A percentile compares a stretch with the other conserved stretches of the same genome.
phyloP scores from a whole-genome alignment of 2,888 invertebrate species.

The Nomada fabriciana region DNA sequence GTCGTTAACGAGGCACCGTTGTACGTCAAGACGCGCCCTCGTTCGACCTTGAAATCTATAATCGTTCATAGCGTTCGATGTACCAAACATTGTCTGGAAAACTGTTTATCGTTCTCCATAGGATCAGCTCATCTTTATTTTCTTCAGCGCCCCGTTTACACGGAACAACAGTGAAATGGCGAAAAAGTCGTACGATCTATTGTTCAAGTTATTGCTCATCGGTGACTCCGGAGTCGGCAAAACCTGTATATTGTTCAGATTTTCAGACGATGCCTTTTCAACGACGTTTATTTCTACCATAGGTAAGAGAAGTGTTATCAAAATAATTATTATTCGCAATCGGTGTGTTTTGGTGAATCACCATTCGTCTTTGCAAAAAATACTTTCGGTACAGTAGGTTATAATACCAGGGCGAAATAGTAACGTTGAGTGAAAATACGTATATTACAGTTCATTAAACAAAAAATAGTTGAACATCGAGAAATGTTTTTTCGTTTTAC shows the following conservation, averaged over 20 bases:
- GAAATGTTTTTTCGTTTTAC: not conserved
- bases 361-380: constrained; percentile 10
- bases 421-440: constrained; percentile 3
- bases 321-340: not conserved
- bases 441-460: not conserved
- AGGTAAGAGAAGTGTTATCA: constrained; percentile 87
- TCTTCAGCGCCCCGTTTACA: constrained; percentile 48
- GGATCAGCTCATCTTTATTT: constrained; percentile 53
- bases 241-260: constrained; percentile 96
- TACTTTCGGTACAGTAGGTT: constrained; percentile 38
- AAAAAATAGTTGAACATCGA: not conserved
- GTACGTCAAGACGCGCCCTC: constrained; percentile 75
- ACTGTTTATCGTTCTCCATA: constrained; percentile 54
- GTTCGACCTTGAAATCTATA: constrained; percentile 74
- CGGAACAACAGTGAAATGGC: constrained; percentile 87
- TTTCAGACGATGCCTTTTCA: constrained; percentile 97
- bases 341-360: not conserved
- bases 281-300: constrained; percentile 98
- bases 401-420: constrained; percentile 19
- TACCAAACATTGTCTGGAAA: constrained; percentile 66
- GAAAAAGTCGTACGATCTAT: constrained; percentile 97
- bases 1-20: constrained; percentile 64
- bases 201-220: constrained; percentile 96
- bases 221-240: constrained; percentile 98
- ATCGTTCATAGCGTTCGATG: constrained; percentile 72